phyloP scores from a whole-genome alignment of 1,140 invertebrate genomes.

The Camponotus floridanus region DNA sequence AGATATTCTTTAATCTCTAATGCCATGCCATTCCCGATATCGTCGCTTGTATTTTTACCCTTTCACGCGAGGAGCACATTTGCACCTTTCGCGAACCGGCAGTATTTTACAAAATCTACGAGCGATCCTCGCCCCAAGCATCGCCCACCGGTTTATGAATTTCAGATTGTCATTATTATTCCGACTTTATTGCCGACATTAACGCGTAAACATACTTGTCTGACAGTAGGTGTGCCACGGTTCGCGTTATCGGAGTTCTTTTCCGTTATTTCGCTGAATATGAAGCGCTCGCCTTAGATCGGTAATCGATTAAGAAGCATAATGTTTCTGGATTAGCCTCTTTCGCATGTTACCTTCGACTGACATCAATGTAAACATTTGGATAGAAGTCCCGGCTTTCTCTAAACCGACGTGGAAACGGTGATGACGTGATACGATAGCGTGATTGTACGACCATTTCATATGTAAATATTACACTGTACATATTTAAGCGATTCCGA shows the following conservation, averaged over 20 bases:
- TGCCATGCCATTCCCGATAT: slow-evolving; percentile 45
- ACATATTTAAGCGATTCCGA: background rate
- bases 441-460: background rate
- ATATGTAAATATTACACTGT: background rate
- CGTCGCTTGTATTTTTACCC: slow-evolving; percentile 13
- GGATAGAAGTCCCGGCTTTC: background rate
- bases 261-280: slow-evolving; percentile 34
- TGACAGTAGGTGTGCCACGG: slow-evolving; percentile 59
- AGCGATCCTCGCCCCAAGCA: slow-evolving; percentile 57
- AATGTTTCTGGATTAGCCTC: slow-evolving; percentile 33
- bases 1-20: slow-evolving; percentile 62
- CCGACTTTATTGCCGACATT: slow-evolving; percentile 72
- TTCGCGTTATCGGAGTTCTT: slow-evolving; percentile 23
- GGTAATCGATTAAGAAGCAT: slow-evolving; percentile 8
- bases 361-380: slow-evolving; percentile 37
- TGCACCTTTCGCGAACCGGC: slow-evolving; percentile 1
- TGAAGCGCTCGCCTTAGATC: slow-evolving; percentile 27
- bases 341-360: background rate
- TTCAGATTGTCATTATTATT: slow-evolving; percentile 78
- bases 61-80: background rate
- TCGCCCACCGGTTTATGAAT: slow-evolving; percentile 70
- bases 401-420: background rate
- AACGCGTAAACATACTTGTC: slow-evolving; percentile 68
- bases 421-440: background rate
- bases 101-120: slow-evolving; percentile 70